Percentiles rank a stretch among this genome's conserved stretches.
phyloP scores from a whole-genome alignment of 2,888 invertebrate species.

The Zelleria hepariella region DNA sequence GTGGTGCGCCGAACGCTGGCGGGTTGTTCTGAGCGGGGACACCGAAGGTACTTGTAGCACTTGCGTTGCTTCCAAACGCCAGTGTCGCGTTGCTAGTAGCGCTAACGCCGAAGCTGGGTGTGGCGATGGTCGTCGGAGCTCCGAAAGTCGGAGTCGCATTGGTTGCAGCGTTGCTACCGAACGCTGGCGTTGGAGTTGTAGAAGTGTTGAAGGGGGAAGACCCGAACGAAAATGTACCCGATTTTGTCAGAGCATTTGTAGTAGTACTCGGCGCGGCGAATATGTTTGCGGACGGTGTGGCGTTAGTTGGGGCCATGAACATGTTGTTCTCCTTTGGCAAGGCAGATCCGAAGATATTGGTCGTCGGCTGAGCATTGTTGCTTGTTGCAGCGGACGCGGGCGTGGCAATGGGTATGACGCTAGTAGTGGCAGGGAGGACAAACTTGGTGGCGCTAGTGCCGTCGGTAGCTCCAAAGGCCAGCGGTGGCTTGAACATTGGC shows the following conservation, averaged over 20 bases:
- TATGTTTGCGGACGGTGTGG: background rate
- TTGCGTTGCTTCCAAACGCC: background rate
- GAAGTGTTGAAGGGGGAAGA: background rate
- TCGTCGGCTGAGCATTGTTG: background rate
- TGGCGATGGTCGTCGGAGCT: conserved; percentile 8
- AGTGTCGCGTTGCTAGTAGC: background rate
- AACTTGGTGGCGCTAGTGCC: background rate
- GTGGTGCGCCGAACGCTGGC: background rate
- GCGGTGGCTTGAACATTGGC: background rate
- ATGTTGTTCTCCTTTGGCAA: background rate
- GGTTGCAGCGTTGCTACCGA: background rate
- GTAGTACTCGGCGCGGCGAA: background rate
- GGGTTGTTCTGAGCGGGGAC: background rate
- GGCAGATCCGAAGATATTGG: background rate
- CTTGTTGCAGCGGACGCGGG: background rate
- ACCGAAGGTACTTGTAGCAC: background rate
- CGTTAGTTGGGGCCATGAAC: background rate
- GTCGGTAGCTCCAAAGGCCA: background rate
- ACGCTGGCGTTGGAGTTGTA: background rate
- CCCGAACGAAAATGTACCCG: background rate
- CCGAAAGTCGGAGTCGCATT: background rate
- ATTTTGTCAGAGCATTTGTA: background rate
- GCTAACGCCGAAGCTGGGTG: background rate
- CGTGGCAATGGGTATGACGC: background rate
- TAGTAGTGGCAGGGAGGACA: background rate